Evolutionary conservation across 2,113 vertebrate species (phyloP), one percentile per base, ranked within the genome.

Genomic region (Mus pahari): DNA sequence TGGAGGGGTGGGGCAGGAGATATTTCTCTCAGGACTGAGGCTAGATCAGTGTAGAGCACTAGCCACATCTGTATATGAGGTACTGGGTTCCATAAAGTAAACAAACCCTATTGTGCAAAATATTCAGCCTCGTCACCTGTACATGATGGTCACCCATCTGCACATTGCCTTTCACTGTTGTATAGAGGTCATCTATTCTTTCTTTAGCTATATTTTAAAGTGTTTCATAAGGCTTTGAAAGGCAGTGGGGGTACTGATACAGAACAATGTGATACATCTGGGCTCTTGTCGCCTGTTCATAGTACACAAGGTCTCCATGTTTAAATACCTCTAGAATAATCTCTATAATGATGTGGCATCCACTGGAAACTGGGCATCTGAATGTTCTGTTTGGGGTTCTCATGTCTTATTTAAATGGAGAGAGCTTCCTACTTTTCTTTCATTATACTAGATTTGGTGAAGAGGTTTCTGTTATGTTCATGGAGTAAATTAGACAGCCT

Each of bases 401-500:
- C 84, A 28, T 42, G 14, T 73, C 28, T 95, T 89, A 74, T 50
- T 31, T 82, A 95, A 89, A 91, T 68, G 24, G 93, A 89, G 60
- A 4, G n/a, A 53, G 36, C 26, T 22, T 88, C 24, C 90, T 77
- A 4, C 64, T 92, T 91, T 75, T 74, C 58, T 87, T 14, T 77
- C 22, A 42, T 66, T 70, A 19, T 90, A 45, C 36, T 64, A 50
- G 24, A 5, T 83, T 91, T 75, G 75, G 16, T 92, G 60, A 60
- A 50, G 64, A 89, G 55, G 36, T 19, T 31, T 86, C 33, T 70
- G 17, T 36, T 86, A 73, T 45, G 19, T 39, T 86, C 42, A 28
- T 64, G 45, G 66, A 90, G 81, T 36, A 89, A 81, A 89, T 28
- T 71, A 36, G 73, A 53, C 1, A 82, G 7, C 26, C 36, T 89